phyloP scores from a whole-genome alignment of 2,888 invertebrate species.

The Antitype chi region DNA sequence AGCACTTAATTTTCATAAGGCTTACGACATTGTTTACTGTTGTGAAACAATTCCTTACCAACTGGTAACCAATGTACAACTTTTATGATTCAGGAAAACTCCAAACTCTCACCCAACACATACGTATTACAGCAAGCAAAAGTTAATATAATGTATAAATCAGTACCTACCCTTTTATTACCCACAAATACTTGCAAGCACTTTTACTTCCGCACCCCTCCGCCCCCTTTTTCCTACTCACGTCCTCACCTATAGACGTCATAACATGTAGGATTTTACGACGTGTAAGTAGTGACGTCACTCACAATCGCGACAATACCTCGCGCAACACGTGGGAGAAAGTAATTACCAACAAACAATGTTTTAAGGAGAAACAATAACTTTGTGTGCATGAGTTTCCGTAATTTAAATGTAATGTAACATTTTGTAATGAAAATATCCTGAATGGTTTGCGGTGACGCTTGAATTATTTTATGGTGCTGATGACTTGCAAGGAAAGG shows the following conservation, averaged over 20 bases:
- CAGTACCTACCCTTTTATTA: slow-evolving; percentile 9
- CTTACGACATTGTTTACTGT: neutral
- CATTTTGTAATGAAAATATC: slow-evolving; percentile 22
- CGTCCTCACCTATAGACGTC: neutral
- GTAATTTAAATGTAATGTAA: slow-evolving; percentile 35
- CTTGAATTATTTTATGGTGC: slow-evolving; percentile 17
- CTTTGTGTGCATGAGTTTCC: slow-evolving; percentile 36
- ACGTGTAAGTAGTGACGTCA: slow-evolving; percentile 32
- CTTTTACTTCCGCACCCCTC: neutral
- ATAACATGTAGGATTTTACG: slow-evolving; percentile 28
- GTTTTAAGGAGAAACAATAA: slow-evolving; percentile 46
- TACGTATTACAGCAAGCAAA: neutral
- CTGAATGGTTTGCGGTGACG: slow-evolving; percentile 5
- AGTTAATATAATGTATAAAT: slow-evolving; percentile 4
- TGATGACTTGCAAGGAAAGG: neutral
- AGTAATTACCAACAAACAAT: slow-evolving; percentile 41
- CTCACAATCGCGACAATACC: slow-evolving; percentile 26
- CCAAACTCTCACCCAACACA: neutral
- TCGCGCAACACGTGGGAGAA: slow-evolving; percentile 26
- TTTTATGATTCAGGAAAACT: neutral
- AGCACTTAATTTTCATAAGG: neutral
- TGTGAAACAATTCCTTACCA: neutral
- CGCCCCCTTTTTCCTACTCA: neutral
- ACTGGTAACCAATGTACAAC: neutral
- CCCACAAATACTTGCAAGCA: slow-evolving; percentile 2